These are phyloP conservation scores for Folsomia candida DNA, from an alignment of 2,888 invertebrate species.

Conservation along the genomic window DNA sequence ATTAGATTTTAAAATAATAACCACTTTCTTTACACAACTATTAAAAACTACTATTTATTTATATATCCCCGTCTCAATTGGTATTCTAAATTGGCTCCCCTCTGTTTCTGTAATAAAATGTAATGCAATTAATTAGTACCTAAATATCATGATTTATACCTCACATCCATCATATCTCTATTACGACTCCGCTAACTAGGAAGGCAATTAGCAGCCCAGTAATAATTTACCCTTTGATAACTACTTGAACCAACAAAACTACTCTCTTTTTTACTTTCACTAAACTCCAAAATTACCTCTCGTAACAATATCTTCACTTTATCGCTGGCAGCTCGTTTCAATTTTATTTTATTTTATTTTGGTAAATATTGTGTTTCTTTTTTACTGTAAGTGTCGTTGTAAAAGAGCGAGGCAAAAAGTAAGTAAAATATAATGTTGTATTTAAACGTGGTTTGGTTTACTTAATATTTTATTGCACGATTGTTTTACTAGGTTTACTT, in stretches of 20 bases:
- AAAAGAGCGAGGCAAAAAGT: too few relatives aligned
- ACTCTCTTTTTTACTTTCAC: not conserved
- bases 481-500: not conserved
- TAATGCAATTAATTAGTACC: too few relatives aligned
- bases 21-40: too few relatives aligned
- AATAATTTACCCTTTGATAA: not conserved
- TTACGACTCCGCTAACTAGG: not conserved
- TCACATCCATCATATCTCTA: too few relatives aligned
- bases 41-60: too few relatives aligned
- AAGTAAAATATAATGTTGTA: not conserved
- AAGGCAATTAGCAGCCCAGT: not conserved
- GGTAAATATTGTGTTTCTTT: not conserved
- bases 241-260: not conserved
- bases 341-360: not conserved
- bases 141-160: too few relatives aligned
- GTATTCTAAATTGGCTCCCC: too few relatives aligned
- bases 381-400: not conserved
- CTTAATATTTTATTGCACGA: not conserved
- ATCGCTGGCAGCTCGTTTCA: not conserved
- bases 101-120: too few relatives aligned
- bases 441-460: not conserved
- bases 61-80: too few relatives aligned
- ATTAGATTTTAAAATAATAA: too few relatives aligned
- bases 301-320: too few relatives aligned
- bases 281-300: too few relatives aligned